Evolutionary conservation across 2,888 invertebrate species (phyloP).

Genomic region (Agelastica alni): DNA sequence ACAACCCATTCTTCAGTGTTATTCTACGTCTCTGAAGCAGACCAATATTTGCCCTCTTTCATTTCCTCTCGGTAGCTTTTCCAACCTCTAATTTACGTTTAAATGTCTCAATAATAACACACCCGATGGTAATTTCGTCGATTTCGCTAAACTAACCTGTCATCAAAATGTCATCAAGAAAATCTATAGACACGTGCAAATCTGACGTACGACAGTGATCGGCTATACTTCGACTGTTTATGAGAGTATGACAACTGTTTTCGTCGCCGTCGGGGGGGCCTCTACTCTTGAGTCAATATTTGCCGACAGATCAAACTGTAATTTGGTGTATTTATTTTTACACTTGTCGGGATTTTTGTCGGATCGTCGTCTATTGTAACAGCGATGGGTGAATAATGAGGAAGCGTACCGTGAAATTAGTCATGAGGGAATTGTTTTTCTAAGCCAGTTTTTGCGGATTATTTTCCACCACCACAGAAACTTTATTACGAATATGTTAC

Average conservation of each 20-base stretch:
- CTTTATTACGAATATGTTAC: too few relatives aligned
- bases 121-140: constrained; percentile 14
- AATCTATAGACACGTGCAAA: constrained; percentile 36
- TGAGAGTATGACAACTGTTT: constrained; percentile 31
- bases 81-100: constrained; percentile 8
- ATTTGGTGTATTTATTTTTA: constrained; percentile 34
- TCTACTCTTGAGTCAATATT: constrained; percentile 41
- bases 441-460: too few relatives aligned
- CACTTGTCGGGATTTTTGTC: constrained; percentile 35
- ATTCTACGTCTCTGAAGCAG: neutral
- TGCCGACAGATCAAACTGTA: constrained; percentile 39
- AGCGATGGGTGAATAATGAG: neutral
- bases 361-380: constrained; percentile 1
- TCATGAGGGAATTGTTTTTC: constrained; percentile 1
- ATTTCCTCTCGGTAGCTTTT: constrained; percentile 20
- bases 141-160: constrained; percentile 28
- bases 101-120: constrained; percentile 24
- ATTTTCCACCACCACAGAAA: too few relatives aligned
- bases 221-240: neutral
- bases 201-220: constrained; percentile 31
- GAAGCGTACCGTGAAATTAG: constrained; percentile 5
- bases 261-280: constrained; percentile 30
- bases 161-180: constrained; percentile 34
- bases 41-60: neutral
- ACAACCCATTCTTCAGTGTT: neutral